A percentile compares a stretch with the other conserved stretches of the same genome.
Conservation (phyloP, 2,797 vertebrate species). For the Pseudochaenichthys georgianus region DNA sequence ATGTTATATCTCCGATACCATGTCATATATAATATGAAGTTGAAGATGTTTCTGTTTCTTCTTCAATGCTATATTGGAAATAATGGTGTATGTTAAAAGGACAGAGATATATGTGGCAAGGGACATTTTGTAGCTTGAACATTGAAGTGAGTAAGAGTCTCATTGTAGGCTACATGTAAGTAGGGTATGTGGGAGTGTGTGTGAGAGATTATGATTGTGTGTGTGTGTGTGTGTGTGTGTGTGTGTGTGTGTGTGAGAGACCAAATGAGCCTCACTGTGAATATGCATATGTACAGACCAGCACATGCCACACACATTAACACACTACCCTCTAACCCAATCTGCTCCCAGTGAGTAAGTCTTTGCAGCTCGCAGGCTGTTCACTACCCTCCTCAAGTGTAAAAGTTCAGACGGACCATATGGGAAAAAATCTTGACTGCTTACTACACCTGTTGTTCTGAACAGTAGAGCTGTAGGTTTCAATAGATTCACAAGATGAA, state of each 20-base stretch:
- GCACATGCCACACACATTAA: background rate
- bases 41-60: no score
- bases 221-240: conserved; percentile 1
- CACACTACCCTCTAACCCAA: conserved; percentile 32
- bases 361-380: conserved; percentile 42
- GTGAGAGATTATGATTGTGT: conserved; percentile 8
- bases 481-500: background rate
- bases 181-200: background rate
- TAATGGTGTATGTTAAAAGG: background rate
- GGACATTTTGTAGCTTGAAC: background rate
- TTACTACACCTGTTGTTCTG: background rate
- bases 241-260: conserved; percentile 18
- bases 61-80: background rate
- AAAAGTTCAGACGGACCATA: conserved; percentile 65
- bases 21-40: no score
- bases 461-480: background rate
- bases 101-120: conserved; percentile 1
- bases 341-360: conserved; percentile 66
- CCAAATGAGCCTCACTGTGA: conserved; percentile 7
- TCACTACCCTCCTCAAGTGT: conserved; percentile 29
- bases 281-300: conserved; percentile 24
- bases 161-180: background rate
- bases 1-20: no score
- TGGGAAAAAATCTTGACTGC: conserved; percentile 33
- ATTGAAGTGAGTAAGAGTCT: background rate